Percentiles rank a stretch among this genome's conserved stretches.
These are phyloP conservation scores for Dicaeum eximium DNA, from an alignment of 2,113 vertebrate genomes.

Conservation along the genomic window DNA sequence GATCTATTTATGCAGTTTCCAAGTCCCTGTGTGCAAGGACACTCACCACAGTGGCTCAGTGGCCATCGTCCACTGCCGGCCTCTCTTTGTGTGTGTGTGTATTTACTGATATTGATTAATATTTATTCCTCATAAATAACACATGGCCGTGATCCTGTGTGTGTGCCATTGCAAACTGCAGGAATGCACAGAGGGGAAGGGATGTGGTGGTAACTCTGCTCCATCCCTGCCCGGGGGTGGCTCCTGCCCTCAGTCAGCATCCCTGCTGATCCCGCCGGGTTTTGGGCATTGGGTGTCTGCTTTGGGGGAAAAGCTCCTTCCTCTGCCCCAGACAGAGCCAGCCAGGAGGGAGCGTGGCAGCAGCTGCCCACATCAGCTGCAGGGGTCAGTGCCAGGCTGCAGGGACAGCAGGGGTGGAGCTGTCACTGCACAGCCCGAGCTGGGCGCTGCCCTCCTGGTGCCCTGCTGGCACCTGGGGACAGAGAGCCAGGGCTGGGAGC, in stretches of 20 bases:
- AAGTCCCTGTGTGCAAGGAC: not conserved
- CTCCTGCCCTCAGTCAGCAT: rapidly evolving
- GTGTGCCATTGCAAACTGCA: not conserved
- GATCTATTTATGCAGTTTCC: not conserved
- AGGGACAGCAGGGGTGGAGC: not conserved
- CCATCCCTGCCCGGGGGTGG: not conserved
- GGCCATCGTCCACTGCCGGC: not conserved
- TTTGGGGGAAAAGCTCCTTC: not conserved
- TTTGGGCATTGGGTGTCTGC: not conserved
- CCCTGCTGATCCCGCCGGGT: rapidly evolving
- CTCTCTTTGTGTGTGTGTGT: not conserved
- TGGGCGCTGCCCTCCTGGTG: not conserved
- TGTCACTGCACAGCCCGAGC: rapidly evolving
- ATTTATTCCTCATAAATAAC: conserved; percentile 21
- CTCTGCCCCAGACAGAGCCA: not conserved
- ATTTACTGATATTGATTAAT: not conserved
- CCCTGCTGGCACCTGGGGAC: not conserved
- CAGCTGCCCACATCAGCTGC: not conserved
- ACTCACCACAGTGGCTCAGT: not conserved
- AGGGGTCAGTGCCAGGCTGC: not conserved
- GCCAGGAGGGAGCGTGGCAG: not conserved
- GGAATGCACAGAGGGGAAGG: not conserved
- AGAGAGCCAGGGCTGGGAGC: not conserved
- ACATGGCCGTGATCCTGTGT: not conserved
- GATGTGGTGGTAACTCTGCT: not conserved